Conservation (phyloP, 2,113 vertebrate genomes). For the Tyto alba region DNA sequence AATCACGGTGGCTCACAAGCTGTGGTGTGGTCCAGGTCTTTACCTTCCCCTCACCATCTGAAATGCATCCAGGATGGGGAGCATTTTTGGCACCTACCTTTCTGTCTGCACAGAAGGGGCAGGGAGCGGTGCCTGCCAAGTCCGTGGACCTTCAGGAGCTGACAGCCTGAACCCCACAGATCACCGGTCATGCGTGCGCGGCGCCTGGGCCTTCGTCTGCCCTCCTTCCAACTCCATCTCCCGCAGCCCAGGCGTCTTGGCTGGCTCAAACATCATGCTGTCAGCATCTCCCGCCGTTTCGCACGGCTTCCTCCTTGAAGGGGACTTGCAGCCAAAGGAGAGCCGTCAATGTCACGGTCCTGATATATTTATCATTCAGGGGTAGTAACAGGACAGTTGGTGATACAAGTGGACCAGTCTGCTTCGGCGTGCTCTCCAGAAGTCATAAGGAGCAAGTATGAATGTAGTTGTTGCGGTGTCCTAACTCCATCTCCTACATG, state of each 20-base stretch:
- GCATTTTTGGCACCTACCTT: not conserved
- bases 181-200: not conserved
- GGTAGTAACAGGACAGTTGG: not conserved
- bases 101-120: constrained; percentile 21
- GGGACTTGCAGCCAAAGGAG: not conserved
- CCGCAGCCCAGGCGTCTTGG: not conserved
- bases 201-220: not conserved
- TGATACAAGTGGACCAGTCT: not conserved
- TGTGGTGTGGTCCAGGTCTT: not conserved
- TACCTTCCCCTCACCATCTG: not conserved
- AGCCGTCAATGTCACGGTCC: not conserved
- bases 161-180: constrained; percentile 38
- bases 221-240: not conserved
- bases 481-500: not conserved
- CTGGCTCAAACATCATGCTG: not conserved
- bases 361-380: not conserved
- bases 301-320: not conserved
- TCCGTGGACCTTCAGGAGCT: not conserved
- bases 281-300: not conserved
- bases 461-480: accelerated
- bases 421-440: not conserved
- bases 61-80: not conserved
- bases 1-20: not conserved
- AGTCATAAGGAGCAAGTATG: not conserved
- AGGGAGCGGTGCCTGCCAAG: not conserved